Conservation (phyloP, 92 coral and sea anemone genomes). For the Galaxea fascicularis region DNA sequence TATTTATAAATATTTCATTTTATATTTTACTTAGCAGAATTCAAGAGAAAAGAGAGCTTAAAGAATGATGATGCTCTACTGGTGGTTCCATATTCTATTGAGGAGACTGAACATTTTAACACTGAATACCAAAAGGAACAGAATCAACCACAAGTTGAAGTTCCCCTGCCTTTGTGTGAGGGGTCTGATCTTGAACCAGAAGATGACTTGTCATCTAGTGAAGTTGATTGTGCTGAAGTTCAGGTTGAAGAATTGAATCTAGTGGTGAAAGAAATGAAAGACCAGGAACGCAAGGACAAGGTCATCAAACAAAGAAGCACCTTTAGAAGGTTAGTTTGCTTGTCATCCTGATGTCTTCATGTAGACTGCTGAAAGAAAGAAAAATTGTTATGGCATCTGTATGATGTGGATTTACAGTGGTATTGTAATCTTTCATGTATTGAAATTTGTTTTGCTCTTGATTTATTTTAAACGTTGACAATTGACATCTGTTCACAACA, state of each 20-base stretch:
- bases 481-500: too few species aligned
- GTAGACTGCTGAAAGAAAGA: too few species aligned
- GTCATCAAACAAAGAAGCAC: background rate
- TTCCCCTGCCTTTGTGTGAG: background rate
- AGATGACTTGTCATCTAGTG: conserved; percentile 1
- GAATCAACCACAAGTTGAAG: background rate
- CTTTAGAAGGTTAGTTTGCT: conserved; percentile 28
- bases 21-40: background rate
- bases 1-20: too few species aligned
- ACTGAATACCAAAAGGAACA: background rate
- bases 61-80: background rate
- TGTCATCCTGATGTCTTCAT: background rate
- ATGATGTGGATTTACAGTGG: too few species aligned
- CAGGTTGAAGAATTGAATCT: conserved; percentile 1
- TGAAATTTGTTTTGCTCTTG: too few species aligned
- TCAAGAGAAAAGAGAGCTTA: background rate
- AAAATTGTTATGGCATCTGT: background rate
- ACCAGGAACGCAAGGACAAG: background rate
- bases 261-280: background rate
- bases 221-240: background rate
- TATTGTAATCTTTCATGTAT: too few species aligned
- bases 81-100: conserved; percentile 22
- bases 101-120: background rate
- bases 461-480: too few species aligned
- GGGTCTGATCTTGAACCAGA: background rate